These are phyloP conservation scores for Drosophila bunnanda DNA, from an alignment of 2,888 invertebrate species.

Conservation along the genomic window DNA sequence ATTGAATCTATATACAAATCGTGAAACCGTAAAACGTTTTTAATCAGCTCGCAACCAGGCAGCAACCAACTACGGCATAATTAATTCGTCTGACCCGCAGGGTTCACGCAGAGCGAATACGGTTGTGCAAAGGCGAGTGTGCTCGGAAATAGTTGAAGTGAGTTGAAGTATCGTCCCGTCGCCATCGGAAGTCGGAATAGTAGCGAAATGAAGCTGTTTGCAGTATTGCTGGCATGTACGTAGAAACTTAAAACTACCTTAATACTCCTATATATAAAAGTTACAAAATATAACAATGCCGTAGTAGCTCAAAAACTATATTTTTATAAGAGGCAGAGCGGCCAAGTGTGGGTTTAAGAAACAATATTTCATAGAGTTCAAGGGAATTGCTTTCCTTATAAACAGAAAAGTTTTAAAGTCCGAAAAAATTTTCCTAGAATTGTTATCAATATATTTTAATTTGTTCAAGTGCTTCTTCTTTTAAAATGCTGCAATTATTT, in stretches of 20 bases:
- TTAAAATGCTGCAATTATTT: background rate
- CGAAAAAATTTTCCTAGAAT: background rate
- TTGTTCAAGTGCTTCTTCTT: background rate
- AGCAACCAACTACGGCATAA: constrained; percentile 49
- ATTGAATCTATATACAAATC: constrained; percentile 41
- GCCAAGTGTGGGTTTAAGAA: too few relatives aligned
- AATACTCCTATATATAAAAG: background rate
- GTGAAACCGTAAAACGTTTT: constrained; percentile 57
- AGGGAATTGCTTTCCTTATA: too few relatives aligned
- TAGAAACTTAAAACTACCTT: constrained; percentile 14
- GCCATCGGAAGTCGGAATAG: constrained; percentile 26
- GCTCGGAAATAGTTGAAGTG: constrained; percentile 35
- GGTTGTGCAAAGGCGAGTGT: constrained; percentile 45
- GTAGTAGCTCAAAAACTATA: too few relatives aligned
- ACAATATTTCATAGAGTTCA: background rate
- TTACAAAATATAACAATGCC: background rate
- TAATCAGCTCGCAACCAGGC: constrained; percentile 44
- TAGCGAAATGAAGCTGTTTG: constrained; percentile 77
- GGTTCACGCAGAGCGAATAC: constrained; percentile 58
- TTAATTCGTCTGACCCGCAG: constrained; percentile 62
- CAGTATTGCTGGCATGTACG: constrained; percentile 79
- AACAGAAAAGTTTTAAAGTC: background rate
- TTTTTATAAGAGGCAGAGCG: background rate
- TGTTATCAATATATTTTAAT: background rate
- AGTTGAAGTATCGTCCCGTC: constrained; percentile 1